phyloP scores from a whole-genome alignment of 2,113 vertebrate species.

The Chinchilla lanigera region DNA sequence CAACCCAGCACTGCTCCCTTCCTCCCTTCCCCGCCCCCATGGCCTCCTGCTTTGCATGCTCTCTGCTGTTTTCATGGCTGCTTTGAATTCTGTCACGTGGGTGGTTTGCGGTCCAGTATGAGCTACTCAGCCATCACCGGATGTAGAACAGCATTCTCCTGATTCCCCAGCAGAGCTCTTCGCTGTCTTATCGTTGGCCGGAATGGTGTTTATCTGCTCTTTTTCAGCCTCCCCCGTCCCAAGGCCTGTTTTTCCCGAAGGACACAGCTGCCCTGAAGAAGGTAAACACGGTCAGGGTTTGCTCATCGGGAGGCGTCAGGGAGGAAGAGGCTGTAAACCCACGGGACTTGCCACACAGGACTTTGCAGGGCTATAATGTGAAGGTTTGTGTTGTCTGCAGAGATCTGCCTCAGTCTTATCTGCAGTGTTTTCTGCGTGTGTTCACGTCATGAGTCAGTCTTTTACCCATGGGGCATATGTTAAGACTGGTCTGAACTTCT shows the following conservation, averaged over 20 bases:
- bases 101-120: background rate
- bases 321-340: background rate
- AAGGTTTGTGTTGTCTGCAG: background rate
- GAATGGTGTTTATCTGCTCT: background rate
- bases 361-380: background rate
- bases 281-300: background rate
- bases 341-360: background rate
- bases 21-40: background rate
- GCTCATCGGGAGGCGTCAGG: background rate
- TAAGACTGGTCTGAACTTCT: background rate
- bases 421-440: background rate
- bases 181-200: background rate
- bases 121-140: background rate
- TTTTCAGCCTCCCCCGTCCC: background rate
- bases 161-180: background rate
- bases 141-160: background rate
- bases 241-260: background rate
- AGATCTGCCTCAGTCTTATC: background rate
- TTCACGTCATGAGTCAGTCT: background rate
- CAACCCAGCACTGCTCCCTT: background rate
- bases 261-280: background rate
- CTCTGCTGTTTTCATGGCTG: background rate
- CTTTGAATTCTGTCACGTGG: background rate
- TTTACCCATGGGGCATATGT: background rate
- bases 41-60: background rate